These are phyloP conservation scores for Phortica variegata DNA, from an alignment of 1,140 invertebrate genomes.

Conservation along the genomic window DNA sequence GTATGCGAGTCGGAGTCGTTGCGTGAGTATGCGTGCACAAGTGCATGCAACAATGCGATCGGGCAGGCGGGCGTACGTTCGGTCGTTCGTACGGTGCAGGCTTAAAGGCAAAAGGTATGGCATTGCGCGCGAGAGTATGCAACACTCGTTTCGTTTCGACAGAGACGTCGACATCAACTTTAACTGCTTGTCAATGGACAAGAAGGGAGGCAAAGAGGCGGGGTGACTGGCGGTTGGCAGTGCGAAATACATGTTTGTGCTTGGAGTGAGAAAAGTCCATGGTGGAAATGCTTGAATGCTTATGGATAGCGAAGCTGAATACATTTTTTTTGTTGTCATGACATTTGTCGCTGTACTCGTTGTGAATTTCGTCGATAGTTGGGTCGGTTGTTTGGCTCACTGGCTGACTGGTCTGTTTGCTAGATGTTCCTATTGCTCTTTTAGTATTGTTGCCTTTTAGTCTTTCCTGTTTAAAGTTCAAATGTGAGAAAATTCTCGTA, in stretches of 20 bases:
- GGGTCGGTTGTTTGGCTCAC: constrained; percentile 2
- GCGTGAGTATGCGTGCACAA: not conserved
- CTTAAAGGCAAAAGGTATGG: constrained; percentile 34
- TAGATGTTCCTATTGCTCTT: too few relatives aligned
- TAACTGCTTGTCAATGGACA: not conserved
- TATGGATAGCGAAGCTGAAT: too few relatives aligned
- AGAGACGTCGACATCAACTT: too few relatives aligned
- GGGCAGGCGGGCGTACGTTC: not conserved
- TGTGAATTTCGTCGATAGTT: constrained; percentile 10
- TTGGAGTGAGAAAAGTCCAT: too few relatives aligned
- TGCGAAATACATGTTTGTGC: too few relatives aligned
- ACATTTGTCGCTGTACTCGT: constrained; percentile 2
- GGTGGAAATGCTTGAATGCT: too few relatives aligned
- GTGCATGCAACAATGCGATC: too few relatives aligned
- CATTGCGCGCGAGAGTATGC: constrained; percentile 26
- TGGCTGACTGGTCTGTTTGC: too few relatives aligned
- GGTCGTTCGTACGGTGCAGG: not conserved
- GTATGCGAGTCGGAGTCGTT: too few relatives aligned
- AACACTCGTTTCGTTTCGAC: constrained; percentile 17
- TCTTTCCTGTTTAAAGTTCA: constrained; percentile 54
- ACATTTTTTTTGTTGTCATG: not conserved
- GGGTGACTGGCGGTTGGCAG: not conserved
- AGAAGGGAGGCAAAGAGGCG: constrained; percentile 3
- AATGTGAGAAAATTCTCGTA: constrained; percentile 52
- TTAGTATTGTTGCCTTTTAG: constrained; percentile 35